phyloP scores from a whole-genome alignment of 2,888 invertebrate genomes.

The Dermolepida albohirtum region DNA sequence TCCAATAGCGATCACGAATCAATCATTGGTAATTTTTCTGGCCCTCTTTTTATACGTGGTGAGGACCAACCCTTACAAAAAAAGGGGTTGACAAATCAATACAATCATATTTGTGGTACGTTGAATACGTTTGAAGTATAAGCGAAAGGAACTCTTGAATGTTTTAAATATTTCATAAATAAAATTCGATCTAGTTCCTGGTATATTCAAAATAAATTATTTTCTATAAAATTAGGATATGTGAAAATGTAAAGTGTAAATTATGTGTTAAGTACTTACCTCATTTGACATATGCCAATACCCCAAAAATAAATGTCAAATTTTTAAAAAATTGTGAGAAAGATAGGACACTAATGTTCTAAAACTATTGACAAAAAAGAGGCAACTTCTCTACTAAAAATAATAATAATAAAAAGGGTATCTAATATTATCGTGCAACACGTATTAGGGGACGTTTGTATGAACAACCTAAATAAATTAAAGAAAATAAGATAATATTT shows the following conservation, averaged over 20 bases:
- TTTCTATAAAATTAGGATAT: not conserved
- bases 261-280: constrained; percentile 59
- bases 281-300: constrained; percentile 52
- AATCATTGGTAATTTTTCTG: constrained; percentile 21
- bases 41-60: not conserved
- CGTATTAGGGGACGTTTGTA: too few species aligned
- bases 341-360: not conserved
- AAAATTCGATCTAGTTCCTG: too few species aligned
- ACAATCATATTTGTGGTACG: not conserved
- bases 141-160: too few species aligned
- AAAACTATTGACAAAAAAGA: too few species aligned
- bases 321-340: constrained; percentile 19
- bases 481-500: too few species aligned
- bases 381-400: not conserved
- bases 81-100: constrained; percentile 28
- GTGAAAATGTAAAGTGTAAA: constrained; percentile 7
- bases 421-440: not conserved
- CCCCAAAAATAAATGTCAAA: constrained; percentile 45
- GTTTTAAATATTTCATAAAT: too few species aligned
- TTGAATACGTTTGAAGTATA: not conserved
- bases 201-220: not conserved
- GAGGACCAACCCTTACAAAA: constrained; percentile 14
- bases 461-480: too few species aligned
- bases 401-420: constrained; percentile 14
- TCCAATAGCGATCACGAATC: constrained; percentile 19